A percentile compares a stretch with the other conserved stretches of the same genome.
Conservation (phyloP, 2,797 vertebrate genomes). For the Tenualosa ilisha region DNA sequence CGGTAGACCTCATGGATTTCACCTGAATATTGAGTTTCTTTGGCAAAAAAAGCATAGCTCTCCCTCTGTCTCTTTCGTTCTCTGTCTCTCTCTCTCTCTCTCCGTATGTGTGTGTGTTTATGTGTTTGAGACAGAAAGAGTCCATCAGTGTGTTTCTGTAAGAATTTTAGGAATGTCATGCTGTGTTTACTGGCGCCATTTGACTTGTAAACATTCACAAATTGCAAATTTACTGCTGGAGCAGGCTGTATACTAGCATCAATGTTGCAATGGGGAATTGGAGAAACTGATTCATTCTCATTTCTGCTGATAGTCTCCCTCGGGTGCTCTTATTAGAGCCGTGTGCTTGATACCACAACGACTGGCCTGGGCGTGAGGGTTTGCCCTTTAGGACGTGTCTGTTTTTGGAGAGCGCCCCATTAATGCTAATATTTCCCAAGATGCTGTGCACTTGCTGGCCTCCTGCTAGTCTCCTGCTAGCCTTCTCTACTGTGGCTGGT, state of each 20-base stretch:
- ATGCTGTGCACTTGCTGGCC: neutral
- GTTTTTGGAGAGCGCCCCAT: neutral
- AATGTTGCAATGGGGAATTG: neutral
- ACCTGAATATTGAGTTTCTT: neutral
- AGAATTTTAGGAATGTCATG: neutral
- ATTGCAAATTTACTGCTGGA: neutral
- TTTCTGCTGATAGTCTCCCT: neutral
- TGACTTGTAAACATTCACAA: neutral
- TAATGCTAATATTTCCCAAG: neutral
- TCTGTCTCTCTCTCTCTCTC: too few relatives aligned
- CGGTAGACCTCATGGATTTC: neutral
- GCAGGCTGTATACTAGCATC: neutral
- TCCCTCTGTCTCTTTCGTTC: too few relatives aligned
- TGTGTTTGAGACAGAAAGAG: neutral
- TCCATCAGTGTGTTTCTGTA: neutral
- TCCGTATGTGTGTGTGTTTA: neutral
- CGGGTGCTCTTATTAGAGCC: neutral
- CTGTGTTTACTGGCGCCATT: neutral
- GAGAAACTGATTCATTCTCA: neutral
- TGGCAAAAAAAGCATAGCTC: too few relatives aligned
- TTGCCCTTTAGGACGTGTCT: neutral
- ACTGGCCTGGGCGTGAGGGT: neutral
- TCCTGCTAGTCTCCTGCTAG: neutral
- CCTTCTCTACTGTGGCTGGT: neutral
- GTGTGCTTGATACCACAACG: neutral